These are phyloP conservation scores for Allobates femoralis DNA, from an alignment of 2,797 vertebrate genomes.

Conservation along the genomic window DNA sequence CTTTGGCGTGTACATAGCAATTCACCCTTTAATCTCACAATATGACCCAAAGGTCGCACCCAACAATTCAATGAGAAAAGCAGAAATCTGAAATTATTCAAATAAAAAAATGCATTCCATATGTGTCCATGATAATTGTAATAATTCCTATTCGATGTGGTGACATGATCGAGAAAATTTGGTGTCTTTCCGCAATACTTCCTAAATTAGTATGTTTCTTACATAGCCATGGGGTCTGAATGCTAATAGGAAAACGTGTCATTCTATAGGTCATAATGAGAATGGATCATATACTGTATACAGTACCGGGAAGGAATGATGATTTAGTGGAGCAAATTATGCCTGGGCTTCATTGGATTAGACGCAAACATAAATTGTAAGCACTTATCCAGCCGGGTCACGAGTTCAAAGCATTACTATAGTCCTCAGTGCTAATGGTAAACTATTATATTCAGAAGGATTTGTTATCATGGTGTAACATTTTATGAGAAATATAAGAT, in stretches of 20 bases:
- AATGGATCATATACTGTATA: conserved; percentile 5
- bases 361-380: background rate
- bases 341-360: background rate
- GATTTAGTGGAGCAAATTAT: background rate
- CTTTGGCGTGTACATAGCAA: background rate
- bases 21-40: background rate
- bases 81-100: no score
- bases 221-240: background rate
- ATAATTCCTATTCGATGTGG: background rate
- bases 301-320: background rate
- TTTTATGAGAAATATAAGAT: background rate
- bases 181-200: background rate
- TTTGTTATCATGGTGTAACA: background rate
- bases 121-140: background rate
- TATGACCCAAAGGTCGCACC: background rate
- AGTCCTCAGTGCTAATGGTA: background rate
- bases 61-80: background rate
- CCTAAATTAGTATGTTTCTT: background rate
- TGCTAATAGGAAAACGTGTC: background rate
- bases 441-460: conserved; percentile 8
- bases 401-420: conserved; percentile 5
- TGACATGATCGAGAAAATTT: background rate
- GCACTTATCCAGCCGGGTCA: conserved; percentile 8
- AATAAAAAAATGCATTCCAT: background rate
- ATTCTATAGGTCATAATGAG: background rate